Evolutionary conservation across 2,797 vertebrate species (phyloP), one percentile per base, ranked within the genome.

Genomic region (Pipistrellus nathusii): DNA sequence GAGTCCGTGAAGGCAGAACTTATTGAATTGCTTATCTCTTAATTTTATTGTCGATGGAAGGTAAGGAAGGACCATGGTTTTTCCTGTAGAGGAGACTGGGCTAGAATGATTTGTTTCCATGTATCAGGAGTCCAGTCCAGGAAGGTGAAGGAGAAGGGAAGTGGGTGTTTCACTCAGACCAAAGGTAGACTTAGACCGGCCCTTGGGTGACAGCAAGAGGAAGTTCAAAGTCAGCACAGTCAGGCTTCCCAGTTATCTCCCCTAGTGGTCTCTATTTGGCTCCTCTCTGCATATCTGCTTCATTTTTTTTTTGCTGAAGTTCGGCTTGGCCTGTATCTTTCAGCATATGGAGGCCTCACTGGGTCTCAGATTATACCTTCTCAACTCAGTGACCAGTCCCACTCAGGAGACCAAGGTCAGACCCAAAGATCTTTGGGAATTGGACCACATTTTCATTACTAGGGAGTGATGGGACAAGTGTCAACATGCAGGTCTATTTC

Each of bases 51-150:
- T 88, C 57, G 59, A 35, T 46, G 53, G 84, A 66, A 88, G 12
- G 12, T 48, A 32, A 71, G 78, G 78, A 90, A 90, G 21, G 41
- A 25, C 17, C 14, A 17, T 35, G 35, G 2, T n/a, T 53, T 80
- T 83, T 94, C 30, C n/a, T 66, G 81, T 64, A 83, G 69, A 91
- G 73, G 35, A 88, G 13, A n/a, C 6, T 25, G 85, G 44, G 53
- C 38, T 32, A 71, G 38, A 46, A 32, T 59, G 44, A 46, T 23
- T 32, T 64, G 30, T 88, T 86, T 94, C 41, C 15, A 30, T 0
- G 1, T 41, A 51, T 64, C 72, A 48, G 73, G 55, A 85, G 48
- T 14, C 18, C 25, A 10, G 10, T 0, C 15, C n/a, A 76, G 62
- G 35, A n/a, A 35, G 30, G 32, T n/a, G 32, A 72, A 48, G 38